Evolutionary conservation across 2,113 vertebrate species (phyloP).

Genomic region (Crotalus tigris): DNA sequence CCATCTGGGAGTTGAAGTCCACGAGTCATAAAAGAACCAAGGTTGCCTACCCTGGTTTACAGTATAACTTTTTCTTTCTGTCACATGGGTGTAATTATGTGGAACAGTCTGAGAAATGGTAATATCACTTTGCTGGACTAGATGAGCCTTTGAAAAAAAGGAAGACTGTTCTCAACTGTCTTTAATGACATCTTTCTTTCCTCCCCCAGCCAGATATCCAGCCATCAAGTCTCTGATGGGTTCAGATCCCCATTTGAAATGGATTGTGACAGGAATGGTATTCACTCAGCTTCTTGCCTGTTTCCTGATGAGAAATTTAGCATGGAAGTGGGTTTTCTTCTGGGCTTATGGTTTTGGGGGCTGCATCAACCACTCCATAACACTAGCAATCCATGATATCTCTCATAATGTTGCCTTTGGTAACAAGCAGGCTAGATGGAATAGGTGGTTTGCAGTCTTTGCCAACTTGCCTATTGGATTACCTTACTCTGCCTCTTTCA

Average conservation of each 20-base stretch:
- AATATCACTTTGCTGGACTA: background rate
- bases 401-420: conserved; percentile 95
- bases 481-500: conserved; percentile 93
- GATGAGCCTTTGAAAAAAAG: background rate
- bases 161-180: background rate
- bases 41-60: no score
- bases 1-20: no score
- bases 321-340: conserved; percentile 96
- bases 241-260: conserved; percentile 89
- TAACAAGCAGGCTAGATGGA: conserved; percentile 78
- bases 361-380: conserved; percentile 92
- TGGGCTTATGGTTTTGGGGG: conserved; percentile 94
- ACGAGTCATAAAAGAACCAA: no score
- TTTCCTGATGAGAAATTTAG: conserved; percentile 79
- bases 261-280: conserved; percentile 90
- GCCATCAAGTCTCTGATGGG: conserved; percentile 93
- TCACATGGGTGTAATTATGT: background rate
- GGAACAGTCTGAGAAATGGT: background rate
- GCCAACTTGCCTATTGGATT: conserved; percentile 92
- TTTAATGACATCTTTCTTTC: conserved; percentile 27
- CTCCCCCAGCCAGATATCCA: conserved; percentile 87
- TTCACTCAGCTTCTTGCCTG: conserved; percentile 84
- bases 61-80: background rate
- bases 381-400: conserved; percentile 96
- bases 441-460: conserved; percentile 93